These are phyloP conservation scores for Diplazon laetatorius DNA, from an alignment of 2,888 invertebrate species.

Conservation along the genomic window DNA sequence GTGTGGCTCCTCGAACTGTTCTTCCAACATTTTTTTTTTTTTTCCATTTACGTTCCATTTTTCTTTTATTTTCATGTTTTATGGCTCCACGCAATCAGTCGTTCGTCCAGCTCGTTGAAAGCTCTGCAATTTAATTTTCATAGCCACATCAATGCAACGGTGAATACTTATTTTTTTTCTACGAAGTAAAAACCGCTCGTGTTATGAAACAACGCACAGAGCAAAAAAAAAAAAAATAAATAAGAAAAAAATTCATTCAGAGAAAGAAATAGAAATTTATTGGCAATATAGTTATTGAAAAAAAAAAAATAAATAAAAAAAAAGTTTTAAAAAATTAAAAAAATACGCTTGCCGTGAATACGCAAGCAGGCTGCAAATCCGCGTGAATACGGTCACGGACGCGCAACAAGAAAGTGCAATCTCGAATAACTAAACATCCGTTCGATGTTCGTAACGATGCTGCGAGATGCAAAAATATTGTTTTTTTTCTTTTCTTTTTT, in stretches of 20 bases:
- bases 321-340: not conserved
- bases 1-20: constrained; percentile 49
- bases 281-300: too few relatives aligned
- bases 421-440: constrained; percentile 46
- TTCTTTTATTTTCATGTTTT: not conserved
- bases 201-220: too few relatives aligned
- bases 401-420: constrained; percentile 43
- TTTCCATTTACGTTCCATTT: not conserved
- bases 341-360: not conserved
- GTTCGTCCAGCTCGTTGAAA: too few relatives aligned
- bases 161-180: not conserved
- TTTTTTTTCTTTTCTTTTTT: too few relatives aligned
- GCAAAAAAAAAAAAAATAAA: not conserved
- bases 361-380: constrained; percentile 22
- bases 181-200: too few relatives aligned
- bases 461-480: too few relatives aligned
- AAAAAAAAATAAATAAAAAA: too few relatives aligned
- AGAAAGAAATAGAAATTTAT: not conserved
- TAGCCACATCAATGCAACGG: not conserved
- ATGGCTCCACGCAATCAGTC: constrained; percentile 8
- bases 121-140: not conserved
- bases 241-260: not conserved
- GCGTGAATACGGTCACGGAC: constrained; percentile 41
- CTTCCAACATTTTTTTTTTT: constrained; percentile 4
- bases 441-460: constrained; percentile 48